Conservation (phyloP, 2,113 vertebrate genomes). For the Potamarius usumacintae region DNA sequence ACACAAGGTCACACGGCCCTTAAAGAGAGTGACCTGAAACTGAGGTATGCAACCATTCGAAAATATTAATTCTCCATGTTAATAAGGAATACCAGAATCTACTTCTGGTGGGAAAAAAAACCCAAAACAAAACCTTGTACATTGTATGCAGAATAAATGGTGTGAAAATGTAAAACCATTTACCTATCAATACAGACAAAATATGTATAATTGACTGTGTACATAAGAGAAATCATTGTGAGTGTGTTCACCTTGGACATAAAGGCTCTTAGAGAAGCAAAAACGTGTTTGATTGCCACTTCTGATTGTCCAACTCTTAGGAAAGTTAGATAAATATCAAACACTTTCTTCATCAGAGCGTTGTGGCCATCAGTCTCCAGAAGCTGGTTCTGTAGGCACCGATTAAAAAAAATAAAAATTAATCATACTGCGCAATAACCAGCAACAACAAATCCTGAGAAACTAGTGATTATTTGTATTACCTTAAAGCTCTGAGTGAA, state of each 20-base stretch:
- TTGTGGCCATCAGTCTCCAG: conserved; percentile 91
- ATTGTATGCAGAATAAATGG: not conserved
- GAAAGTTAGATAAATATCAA: conserved; percentile 92
- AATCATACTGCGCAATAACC: not conserved
- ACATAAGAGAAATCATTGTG: not conserved
- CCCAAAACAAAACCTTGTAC: not conserved
- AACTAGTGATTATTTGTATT: conserved; percentile 28
- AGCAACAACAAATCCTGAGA: not conserved
- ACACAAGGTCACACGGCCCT: conserved; percentile 91
- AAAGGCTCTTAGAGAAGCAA: conserved; percentile 88
- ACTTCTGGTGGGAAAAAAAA: not conserved
- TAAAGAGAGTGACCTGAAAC: conserved; percentile 93
- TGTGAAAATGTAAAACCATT: not conserved
- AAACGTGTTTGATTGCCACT: conserved; percentile 85
- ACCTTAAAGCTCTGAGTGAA: conserved; percentile 96
- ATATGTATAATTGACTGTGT: not conserved
- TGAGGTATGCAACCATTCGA: conserved; percentile 56
- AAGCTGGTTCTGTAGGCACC: conserved; percentile 82
- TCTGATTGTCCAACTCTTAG: conserved; percentile 92
- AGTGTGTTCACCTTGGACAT: conserved; percentile 84
- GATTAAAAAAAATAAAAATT: not conserved
- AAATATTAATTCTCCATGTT: not conserved
- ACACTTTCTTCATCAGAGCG: conserved; percentile 92
- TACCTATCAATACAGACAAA: not conserved
- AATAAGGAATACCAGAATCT: not conserved